These are phyloP conservation scores for Cepphus grylle DNA, from an alignment of 2,113 vertebrate genomes.

Conservation along the genomic window DNA sequence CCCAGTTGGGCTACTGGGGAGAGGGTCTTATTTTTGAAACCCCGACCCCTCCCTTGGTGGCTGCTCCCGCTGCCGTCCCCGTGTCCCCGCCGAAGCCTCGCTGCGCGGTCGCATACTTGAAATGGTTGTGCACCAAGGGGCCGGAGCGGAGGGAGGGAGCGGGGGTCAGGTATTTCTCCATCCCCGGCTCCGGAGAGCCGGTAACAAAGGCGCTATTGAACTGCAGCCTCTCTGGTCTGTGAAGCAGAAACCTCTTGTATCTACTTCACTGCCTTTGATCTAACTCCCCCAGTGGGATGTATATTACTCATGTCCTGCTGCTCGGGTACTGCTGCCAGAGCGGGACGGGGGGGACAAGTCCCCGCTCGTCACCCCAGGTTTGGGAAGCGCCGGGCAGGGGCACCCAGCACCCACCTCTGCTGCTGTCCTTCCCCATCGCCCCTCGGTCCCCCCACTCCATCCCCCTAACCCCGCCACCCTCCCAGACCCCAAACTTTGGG, in stretches of 20 bases:
- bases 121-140: constrained; percentile 30
- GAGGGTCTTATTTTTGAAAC: background rate
- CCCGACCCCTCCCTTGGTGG: background rate
- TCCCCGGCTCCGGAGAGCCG: constrained; percentile 73
- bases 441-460: background rate
- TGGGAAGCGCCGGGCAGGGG: background rate
- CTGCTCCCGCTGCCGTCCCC: background rate
- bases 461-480: background rate
- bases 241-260: constrained; percentile 88
- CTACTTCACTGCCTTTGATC: constrained; percentile 78
- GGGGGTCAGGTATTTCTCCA: constrained; percentile 88
- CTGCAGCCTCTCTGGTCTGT: constrained; percentile 74
- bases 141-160: background rate
- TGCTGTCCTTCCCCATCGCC: background rate
- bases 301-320: constrained; percentile 75
- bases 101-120: background rate
- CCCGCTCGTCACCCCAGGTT: background rate
- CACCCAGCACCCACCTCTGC: background rate
- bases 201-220: constrained; percentile 95
- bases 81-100: background rate
- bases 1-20: accelerated
- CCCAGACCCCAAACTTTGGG: background rate
- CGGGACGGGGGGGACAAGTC: background rate
- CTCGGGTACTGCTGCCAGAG: constrained; percentile 68
- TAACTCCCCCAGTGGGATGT: constrained; percentile 68